Percentiles rank a stretch among this genome's conserved stretches.
Evolutionary conservation across 2,888 invertebrate genomes (phyloP).

Genomic region (Agrochola circellaris): DNA sequence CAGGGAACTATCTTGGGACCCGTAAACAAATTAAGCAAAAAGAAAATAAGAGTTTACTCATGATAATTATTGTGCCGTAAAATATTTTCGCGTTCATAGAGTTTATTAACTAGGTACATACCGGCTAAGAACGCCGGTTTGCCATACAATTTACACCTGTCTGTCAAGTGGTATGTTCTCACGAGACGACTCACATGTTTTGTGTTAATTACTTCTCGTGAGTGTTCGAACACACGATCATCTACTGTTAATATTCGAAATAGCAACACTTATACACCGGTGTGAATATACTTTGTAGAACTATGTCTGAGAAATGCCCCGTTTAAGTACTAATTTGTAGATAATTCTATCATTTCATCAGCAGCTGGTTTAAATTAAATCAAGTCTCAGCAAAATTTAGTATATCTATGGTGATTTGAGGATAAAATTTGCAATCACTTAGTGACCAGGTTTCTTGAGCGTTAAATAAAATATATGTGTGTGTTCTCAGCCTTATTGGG

Average conservation of each 20-base stretch:
- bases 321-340: conserved; percentile 8
- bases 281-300: conserved; percentile 12
- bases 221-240: conserved; percentile 55
- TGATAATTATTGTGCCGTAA: conserved; percentile 50
- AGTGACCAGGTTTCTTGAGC: neutral
- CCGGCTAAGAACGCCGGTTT: conserved; percentile 50
- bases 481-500: conserved; percentile 25
- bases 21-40: conserved; percentile 54
- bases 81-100: conserved; percentile 59
- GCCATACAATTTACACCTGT: conserved; percentile 63
- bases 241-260: conserved; percentile 40
- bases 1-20: conserved; percentile 45
- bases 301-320: neutral
- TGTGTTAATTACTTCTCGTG: conserved; percentile 58
- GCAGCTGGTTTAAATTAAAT: conserved; percentile 7
- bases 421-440: conserved; percentile 11
- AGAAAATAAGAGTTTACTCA: conserved; percentile 41
- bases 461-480: neutral
- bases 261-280: conserved; percentile 21
- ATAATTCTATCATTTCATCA: conserved; percentile 21
- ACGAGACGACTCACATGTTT: conserved; percentile 57
- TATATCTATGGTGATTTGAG: neutral
- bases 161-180: conserved; percentile 60
- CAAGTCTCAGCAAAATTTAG: neutral
- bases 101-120: conserved; percentile 57